Conservation (phyloP, 2,797 vertebrate species). For the Melanogrammus aeglefinus region DNA sequence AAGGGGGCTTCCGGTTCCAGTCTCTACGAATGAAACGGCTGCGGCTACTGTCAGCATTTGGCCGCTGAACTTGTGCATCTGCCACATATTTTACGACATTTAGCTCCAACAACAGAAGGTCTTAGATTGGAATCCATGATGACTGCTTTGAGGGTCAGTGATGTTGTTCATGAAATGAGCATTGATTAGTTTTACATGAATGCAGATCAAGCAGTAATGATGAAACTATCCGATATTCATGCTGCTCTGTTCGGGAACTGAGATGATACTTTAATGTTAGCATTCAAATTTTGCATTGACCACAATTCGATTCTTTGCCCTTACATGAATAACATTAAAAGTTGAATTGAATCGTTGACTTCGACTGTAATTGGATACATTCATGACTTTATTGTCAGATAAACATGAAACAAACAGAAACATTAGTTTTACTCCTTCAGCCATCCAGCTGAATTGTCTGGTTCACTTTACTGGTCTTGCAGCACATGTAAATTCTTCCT, state of each 20-base stretch:
- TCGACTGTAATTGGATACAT: neutral
- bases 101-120: neutral
- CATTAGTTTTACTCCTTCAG: too few relatives aligned
- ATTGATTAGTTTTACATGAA: neutral
- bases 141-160: neutral
- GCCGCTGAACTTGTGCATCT: too few relatives aligned
- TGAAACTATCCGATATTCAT: neutral
- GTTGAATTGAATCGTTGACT: neutral
- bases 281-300: neutral
- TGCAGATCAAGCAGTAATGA: neutral
- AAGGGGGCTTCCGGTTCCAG: neutral
- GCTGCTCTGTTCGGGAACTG: neutral
- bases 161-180: neutral
- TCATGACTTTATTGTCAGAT: neutral
- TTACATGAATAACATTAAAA: neutral
- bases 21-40: neutral
- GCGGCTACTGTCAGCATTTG: too few relatives aligned
- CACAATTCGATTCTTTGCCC: neutral
- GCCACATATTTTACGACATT: neutral
- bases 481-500: too few relatives aligned
- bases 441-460: too few relatives aligned
- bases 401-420: neutral
- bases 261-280: neutral
- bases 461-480: too few relatives aligned
- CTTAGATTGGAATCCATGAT: neutral